Evolutionary conservation across 2,888 invertebrate species (phyloP).

Genomic region (Scelioninae gen. 1): DNA sequence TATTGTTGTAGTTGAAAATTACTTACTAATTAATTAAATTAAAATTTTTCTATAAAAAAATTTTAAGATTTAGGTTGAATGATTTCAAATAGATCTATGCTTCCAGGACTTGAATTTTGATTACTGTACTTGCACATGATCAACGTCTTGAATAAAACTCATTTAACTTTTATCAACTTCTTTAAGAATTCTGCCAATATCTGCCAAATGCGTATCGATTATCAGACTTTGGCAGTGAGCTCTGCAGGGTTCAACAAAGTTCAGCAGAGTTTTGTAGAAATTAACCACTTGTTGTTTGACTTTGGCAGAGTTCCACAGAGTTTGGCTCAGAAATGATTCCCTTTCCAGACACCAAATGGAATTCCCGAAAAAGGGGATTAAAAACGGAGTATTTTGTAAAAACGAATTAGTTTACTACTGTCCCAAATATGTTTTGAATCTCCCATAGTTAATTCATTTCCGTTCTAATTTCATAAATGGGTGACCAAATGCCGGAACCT

Average conservation of each 20-base stretch:
- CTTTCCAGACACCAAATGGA: slow-evolving; percentile 28
- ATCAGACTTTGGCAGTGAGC: slow-evolving; percentile 45
- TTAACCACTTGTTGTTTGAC: slow-evolving; percentile 60
- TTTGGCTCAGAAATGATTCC: slow-evolving; percentile 60
- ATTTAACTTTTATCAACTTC: slow-evolving; percentile 17
- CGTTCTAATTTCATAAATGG: slow-evolving; percentile 34
- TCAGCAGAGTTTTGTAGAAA: slow-evolving; percentile 49
- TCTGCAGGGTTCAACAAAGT: slow-evolving; percentile 46
- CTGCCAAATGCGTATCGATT: slow-evolving; percentile 53
- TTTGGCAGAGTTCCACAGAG: slow-evolving; percentile 56
- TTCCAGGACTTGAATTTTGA: background rate
- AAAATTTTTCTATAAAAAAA: no score
- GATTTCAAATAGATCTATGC: no score
- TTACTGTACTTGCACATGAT: slow-evolving; percentile 6
- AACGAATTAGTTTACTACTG: slow-evolving; percentile 56
- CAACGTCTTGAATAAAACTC: slow-evolving; percentile 17
- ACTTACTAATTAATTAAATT: no score
- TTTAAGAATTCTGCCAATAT: slow-evolving; percentile 37
- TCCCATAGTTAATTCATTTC: slow-evolving; percentile 39
- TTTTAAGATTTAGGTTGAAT: no score
- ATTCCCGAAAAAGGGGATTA: slow-evolving; percentile 39
- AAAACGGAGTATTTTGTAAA: no score
- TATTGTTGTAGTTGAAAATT: no score
- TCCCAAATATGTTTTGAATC: slow-evolving; percentile 50
- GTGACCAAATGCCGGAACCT: slow-evolving; percentile 16